Evolutionary conservation across 2,797 vertebrate species (phyloP), one percentile per base, ranked within the genome.

Genomic region (Muscicapa comitata): DNA sequence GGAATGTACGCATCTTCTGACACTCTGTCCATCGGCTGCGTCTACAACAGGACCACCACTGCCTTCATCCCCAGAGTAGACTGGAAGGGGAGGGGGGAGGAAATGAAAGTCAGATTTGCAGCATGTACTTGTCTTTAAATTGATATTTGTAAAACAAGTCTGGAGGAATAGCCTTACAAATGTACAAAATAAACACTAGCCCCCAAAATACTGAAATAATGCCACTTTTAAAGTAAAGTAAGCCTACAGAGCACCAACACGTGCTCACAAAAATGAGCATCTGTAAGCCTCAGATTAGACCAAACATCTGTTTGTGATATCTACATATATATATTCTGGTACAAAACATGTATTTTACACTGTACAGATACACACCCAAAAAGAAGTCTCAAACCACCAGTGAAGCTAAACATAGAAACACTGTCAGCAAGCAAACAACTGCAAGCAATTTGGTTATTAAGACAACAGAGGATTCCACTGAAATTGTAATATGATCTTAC

Each of bases 41-140:
- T 96, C 95, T 95, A 97, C 38, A 95, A 96, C 96, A 90, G 92
- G 83, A 86, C 82, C 42, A 63, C 50, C 94, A 95, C 87, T 91
- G 97, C 89, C 63, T 97, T 98, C 96, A 98, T 95, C 98, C 98
- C 98, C 98, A 98, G 86, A 98, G 98, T 31, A 98, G 94, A 97
- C 98, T 98, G 95, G 92, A 97, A 98, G 63, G 75, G 96, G 95
- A 95, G 83, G 66, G 45, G 40, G 89, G 73, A 96, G 75, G 95
- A 94, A 95, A 97, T 2, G 0, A 94, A 57, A 85, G 93, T 97
- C 92, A 97, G 92, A 91, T 68, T 86, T 75, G 40, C 72, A 92
- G 62, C 14, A 88, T 2, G 9, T 29, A 84, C 20, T 77, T 61
- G 16, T 28, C 86, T 71, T 67, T 47, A 70, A 68, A 77, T 9